Conservation (phyloP, 2,888 invertebrate species). For the Harmothoe impar region DNA sequence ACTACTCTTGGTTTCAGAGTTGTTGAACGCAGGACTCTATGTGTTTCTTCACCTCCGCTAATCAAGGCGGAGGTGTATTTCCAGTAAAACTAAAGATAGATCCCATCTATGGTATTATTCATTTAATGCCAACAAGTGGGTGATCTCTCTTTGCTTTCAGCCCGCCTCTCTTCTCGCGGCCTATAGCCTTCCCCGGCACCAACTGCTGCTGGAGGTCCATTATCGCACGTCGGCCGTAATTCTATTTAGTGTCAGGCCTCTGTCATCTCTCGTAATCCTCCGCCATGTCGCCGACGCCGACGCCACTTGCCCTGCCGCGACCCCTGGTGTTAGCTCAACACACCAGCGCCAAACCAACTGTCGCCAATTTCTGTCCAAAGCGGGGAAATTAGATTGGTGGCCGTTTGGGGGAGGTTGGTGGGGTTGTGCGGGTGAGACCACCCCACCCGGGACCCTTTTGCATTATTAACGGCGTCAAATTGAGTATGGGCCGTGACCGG, state of each 20-base stretch:
- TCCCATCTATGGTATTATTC: no score
- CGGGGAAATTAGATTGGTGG: slow-evolving; percentile 31
- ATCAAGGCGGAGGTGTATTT: no score
- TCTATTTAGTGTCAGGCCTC: slow-evolving; percentile 39
- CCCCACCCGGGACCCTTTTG: background rate
- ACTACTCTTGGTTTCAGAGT: no score
- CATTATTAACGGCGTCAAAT: slow-evolving; percentile 43
- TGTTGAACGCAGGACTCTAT: no score
- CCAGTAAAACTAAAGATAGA: no score
- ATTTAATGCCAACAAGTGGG: no score
- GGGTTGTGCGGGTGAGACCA: background rate
- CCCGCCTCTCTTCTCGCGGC: no score
- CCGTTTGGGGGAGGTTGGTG: background rate
- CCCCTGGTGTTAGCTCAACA: slow-evolving; percentile 54
- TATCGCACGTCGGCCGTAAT: slow-evolving; percentile 5
- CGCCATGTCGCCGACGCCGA: slow-evolving; percentile 7
- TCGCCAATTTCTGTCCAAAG: slow-evolving; percentile 57
- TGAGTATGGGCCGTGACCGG: slow-evolving; percentile 26
- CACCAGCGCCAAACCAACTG: slow-evolving; percentile 54
- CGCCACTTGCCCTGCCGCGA: slow-evolving; percentile 47
- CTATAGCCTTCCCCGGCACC: background rate
- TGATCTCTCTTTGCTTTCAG: no score
- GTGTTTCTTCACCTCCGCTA: no score
- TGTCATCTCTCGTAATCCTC: slow-evolving; percentile 23
- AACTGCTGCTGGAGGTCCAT: background rate